phyloP scores from a whole-genome alignment of 1,140 invertebrate genomes.

The Drosophila truncata region DNA sequence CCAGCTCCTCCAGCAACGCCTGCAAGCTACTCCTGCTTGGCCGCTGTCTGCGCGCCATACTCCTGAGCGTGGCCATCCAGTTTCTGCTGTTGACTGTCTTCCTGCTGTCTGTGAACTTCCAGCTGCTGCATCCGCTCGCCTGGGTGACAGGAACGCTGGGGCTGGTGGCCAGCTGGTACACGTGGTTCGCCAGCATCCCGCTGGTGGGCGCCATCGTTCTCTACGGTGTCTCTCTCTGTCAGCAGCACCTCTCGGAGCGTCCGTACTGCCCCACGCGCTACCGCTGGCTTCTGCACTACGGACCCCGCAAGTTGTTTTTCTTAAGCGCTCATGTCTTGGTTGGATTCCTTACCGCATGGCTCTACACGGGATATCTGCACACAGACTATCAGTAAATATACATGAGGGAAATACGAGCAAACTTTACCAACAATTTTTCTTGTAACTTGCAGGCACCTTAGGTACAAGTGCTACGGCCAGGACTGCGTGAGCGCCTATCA shows the following conservation, averaged over 20 bases:
- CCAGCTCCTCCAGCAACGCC: conserved; percentile 28
- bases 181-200: conserved; percentile 87
- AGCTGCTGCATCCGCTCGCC: conserved; percentile 86
- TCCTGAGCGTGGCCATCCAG: conserved; percentile 67
- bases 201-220: conserved; percentile 86
- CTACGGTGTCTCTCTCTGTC: conserved; percentile 88
- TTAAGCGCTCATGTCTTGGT: conserved; percentile 86
- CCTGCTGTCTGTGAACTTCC: conserved; percentile 87
- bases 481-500: conserved; percentile 86
- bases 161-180: conserved; percentile 86
- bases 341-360: conserved; percentile 87
- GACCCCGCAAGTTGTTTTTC: conserved; percentile 63
- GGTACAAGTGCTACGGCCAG: conserved; percentile 59
- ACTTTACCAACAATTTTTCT: background rate
- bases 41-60: conserved; percentile 64
- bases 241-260: conserved; percentile 86
- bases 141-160: conserved; percentile 86
- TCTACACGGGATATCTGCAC: conserved; percentile 87
- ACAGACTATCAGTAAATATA: conserved; percentile 84
- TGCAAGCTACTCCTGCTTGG: conserved; percentile 54
- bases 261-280: conserved; percentile 87
- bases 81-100: conserved; percentile 85
- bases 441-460: conserved; percentile 43
- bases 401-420: background rate
- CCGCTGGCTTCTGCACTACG: conserved; percentile 76